These are phyloP conservation scores for Drosophila cognata DNA, from an alignment of 2,888 invertebrate species.

Conservation along the genomic window DNA sequence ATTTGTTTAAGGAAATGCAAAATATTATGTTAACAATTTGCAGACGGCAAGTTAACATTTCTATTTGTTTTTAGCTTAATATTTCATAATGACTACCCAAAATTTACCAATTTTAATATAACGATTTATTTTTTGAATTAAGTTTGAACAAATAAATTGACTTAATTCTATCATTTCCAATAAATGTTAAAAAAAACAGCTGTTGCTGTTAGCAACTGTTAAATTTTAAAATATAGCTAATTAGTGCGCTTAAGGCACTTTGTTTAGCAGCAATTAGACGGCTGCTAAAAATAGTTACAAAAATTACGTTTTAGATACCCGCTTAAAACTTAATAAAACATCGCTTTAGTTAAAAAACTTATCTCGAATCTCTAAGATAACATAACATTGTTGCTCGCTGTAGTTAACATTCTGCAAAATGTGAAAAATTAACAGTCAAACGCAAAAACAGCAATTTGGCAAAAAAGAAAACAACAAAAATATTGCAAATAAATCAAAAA, in stretches of 20 bases:
- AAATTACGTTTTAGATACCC: neutral
- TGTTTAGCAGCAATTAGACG: neutral
- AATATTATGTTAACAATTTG: neutral
- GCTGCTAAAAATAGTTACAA: neutral
- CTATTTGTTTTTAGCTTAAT: neutral
- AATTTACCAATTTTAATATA: neutral
- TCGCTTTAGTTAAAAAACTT: neutral
- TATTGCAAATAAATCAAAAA: slow-evolving; percentile 15
- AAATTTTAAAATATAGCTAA: neutral
- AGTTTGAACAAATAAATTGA: neutral
- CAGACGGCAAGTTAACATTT: neutral
- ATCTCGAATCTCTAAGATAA: neutral
- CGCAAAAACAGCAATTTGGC: slow-evolving; percentile 15
- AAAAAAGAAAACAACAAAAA: slow-evolving; percentile 13
- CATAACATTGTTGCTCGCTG: neutral
- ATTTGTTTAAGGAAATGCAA: neutral
- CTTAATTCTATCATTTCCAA: neutral
- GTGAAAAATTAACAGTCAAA: slow-evolving; percentile 30
- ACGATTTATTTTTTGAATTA: neutral
- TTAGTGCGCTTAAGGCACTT: neutral
- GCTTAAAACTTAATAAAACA: neutral
- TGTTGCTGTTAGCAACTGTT: neutral
- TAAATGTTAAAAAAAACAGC: slow-evolving; percentile 12
- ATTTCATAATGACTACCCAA: neutral
- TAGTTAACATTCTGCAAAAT: slow-evolving; percentile 16